Evolutionary conservation across 53 echinoderm and acorn worm genomes (phyloP), one percentile per base, ranked within the genome.

Genomic region (Apostichopus leukothele): DNA sequence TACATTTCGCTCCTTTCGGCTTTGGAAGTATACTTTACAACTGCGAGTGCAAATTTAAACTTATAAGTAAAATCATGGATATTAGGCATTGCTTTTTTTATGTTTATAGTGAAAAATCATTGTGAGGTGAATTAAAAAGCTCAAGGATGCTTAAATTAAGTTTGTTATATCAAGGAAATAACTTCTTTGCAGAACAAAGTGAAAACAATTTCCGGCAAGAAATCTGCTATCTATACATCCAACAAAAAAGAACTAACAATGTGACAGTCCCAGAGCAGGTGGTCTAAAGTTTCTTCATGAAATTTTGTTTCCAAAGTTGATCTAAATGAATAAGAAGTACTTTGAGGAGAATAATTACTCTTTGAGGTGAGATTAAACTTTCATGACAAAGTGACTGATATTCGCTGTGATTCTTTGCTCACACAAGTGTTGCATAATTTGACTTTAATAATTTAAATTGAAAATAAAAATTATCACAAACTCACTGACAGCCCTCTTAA

Each of bases 31-130:
- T 73, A 22, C 23, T 73, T 73, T 73, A 20, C 74, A 12, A 73
- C 74, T 22, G n/a, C 5, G n/a, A 73, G 23, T 20, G 74, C 74
- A 73, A 73, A 73, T 73, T 73, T n/a, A 73, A 73, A 73, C 23
- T 73, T 73, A 12, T 73, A 73, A 22, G 5, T 9, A 22, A 73
- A 1, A n/a, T 73, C 74, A 73, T 73, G 19, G 13, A 73, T 73
- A 20, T 73, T 73, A 6, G 7, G 7, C 7, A 14, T 73, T 20
- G 5, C 6, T 0, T 20, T 73, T 20, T 73, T 23, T 23, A 23
- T 23, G 23, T 23, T 23, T 23, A 23, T 23, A 23, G 23, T 23
- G 23, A 23, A 23, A 23, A 23, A 23, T 0, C 13, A 9, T 73
- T 20, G 23, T n/a, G 23, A 9, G 74, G 6, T 20, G 13, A 20